Evolutionary conservation across 1,140 invertebrate species (phyloP), one percentile per base, ranked within the genome.

Genomic region (Dolichoris vasculosae): DNA sequence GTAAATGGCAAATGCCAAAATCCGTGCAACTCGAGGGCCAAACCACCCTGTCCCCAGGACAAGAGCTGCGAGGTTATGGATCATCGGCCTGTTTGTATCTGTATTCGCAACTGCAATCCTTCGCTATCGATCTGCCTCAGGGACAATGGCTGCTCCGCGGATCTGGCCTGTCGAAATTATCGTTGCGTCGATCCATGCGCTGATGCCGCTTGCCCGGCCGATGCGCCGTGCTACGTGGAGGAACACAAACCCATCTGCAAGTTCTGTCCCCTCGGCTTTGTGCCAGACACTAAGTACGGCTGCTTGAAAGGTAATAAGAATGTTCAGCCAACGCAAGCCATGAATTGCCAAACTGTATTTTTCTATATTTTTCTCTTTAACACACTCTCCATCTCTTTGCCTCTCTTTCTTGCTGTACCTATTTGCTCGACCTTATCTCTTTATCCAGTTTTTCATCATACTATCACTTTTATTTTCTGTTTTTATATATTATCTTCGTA

Each of bases 201-300:
- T 87, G 95, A 96, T 89, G 95, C 96, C 90, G 95, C 94, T 90
- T 98, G 97, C 93, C 95, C 96, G 88, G 94, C 95, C 88, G 96
- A 96, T 91, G 95, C 96, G 83, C 97, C 97, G 90, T 98, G 97
- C 94, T 96, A 96, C 94, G 97, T 98, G 88, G 97, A 98, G 95
- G 97, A 98, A 94, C 97, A 98, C 94, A 97, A 96, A 94, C 96
- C 97, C 88, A 96, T 97, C 92, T 98, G 97, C 96, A 97, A 97
- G 95, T 98, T 97, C 95, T 98, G 97, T 95, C 97, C 97, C 90
- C 95, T 95, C 93, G 97, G 97, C 95, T 98, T 97, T 95, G 95
- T 96, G 94, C 95, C 96, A 93, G 97, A 98, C 94, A 94, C 96
- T 93, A 96, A 96, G 95, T 96, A 96, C 95, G 97, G 97, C 96